Percentiles rank a stretch among this genome's conserved stretches.
Conservation (phyloP, 2,888 invertebrate species). For the Synanthedon vespiformis region DNA sequence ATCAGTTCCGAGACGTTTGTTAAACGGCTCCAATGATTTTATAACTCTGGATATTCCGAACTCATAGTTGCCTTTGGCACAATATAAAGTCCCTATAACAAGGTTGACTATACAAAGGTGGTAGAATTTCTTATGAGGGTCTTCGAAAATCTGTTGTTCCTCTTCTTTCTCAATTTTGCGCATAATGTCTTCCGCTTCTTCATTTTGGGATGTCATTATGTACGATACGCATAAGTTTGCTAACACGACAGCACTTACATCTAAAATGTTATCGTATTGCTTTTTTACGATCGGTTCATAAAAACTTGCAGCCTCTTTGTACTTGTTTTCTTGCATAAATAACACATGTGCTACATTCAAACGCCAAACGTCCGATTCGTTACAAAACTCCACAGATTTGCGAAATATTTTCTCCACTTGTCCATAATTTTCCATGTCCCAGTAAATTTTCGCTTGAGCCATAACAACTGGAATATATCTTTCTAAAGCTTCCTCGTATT, state of each 20-base stretch:
- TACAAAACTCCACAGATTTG: slow-evolving; percentile 97
- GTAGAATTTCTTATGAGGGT: slow-evolving; percentile 92
- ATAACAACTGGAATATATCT: slow-evolving; percentile 97
- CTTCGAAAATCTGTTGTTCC: slow-evolving; percentile 90
- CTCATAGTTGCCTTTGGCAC: slow-evolving; percentile 98
- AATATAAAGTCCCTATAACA: slow-evolving; percentile 98
- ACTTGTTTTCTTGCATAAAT: slow-evolving; percentile 99
- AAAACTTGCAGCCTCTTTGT: slow-evolving; percentile 97
- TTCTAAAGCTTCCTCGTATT: slow-evolving; percentile 91
- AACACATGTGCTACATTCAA: slow-evolving; percentile 98
- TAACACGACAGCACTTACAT: slow-evolving; percentile 96
- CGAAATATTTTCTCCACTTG: slow-evolving; percentile 97
- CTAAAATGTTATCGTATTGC: slow-evolving; percentile 92
- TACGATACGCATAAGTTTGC: slow-evolving; percentile 99
- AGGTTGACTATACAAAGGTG: slow-evolving; percentile 98
- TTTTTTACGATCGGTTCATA: slow-evolving; percentile 98
- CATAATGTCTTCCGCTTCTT: slow-evolving; percentile 99
- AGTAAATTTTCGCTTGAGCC: slow-evolving; percentile 99
- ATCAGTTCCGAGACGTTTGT: slow-evolving; percentile 95
- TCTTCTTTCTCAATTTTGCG: slow-evolving; percentile 98
- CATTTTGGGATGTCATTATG: slow-evolving; percentile 98
- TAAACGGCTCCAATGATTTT: slow-evolving; percentile 94
- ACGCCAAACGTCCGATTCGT: slow-evolving; percentile 97
- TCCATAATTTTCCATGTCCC: slow-evolving; percentile 95
- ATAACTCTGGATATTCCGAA: slow-evolving; percentile 98